Base-by-base conservation (phyloP, 1,140 invertebrate genomes). In the Gonioctena quinquepunctata region DNA sequence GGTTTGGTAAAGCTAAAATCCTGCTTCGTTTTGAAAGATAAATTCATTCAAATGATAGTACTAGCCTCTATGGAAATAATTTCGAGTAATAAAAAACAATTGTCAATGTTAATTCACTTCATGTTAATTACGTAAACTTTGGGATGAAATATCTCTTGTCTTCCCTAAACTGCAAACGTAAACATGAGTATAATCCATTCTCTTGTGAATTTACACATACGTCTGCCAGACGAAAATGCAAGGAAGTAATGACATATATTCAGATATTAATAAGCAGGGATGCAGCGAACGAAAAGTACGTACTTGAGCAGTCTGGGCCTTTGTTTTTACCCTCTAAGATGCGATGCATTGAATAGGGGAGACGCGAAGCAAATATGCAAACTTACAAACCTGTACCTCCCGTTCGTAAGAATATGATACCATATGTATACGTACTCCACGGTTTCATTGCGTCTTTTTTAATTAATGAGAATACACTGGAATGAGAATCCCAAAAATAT, bases 301-400 rank as follows among this genome's bases (percentile, higher is more conserved):
- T 66, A 74, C 75, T 76, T 76, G 70, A 76, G 75, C 75, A 76
- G 75, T 76, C 75, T 76, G 70, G 68, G 48, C 73, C 66, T 76
- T 76, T 76, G 75, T 76, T 76, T 76, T 71, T 68, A 68, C 75
- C 73, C 75, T 76, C 68, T 76, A 76, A 76, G 75, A 76, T 66
- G 57, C 64, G 68, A 73, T 72, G 72, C 69, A 71, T 66, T 74
- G 65, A 76, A 72, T 73, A 72, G 75, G 73, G 75, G 73, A 71
- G 70, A 76, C 72, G 68, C 59, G 75, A 63, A 19, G 72, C 72
- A 73, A 70, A 73, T 73, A 70, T 64, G 64, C 60, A 74, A 67
- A 67, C 50, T 67, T 67, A 59, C 66, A 26, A 26, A 52, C 8
- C 54, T 50, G 25, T 28, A 21, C 64, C 64, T 63, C 64, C 63